Conservation (phyloP, 92 coral and sea anemone species). For the Phenganax subtilis region DNA sequence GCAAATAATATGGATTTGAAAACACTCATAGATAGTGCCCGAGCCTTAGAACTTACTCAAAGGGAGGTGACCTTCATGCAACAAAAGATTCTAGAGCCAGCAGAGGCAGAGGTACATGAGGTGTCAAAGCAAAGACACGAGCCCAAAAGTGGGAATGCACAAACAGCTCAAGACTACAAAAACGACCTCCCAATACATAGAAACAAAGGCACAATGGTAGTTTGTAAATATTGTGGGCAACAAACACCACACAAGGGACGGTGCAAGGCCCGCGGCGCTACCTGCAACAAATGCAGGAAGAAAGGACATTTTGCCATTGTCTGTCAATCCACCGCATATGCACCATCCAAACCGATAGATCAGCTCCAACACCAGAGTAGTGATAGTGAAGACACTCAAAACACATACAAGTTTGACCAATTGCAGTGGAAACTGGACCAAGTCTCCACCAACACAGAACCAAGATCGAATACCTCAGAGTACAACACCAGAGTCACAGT, state of each 20-base stretch:
- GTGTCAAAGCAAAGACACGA: not conserved
- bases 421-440: slow-evolving; percentile 1
- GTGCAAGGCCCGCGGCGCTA: slow-evolving; percentile 12
- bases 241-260: slow-evolving; percentile 7
- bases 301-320: not conserved
- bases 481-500: not conserved
- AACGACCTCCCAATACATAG: not conserved
- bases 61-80: slow-evolving; percentile 1
- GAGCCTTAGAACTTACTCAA: slow-evolving; percentile 12
- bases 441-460: not conserved
- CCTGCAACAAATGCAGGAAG: slow-evolving; percentile 6
- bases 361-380: not conserved
- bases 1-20: slow-evolving; percentile 18
- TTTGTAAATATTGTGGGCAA: slow-evolving; percentile 13
- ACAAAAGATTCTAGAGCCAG: not conserved
- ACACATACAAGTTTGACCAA: slow-evolving; percentile 17
- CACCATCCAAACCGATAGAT: not conserved
- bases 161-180: not conserved
- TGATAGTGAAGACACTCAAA: not conserved
- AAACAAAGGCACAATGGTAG: not conserved
- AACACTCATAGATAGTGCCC: slow-evolving; percentile 2
- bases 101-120: not conserved
- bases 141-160: not conserved
- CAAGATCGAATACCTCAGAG: not conserved
- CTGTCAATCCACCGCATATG: not conserved